These are phyloP conservation scores for Cavia aperea DNA, from an alignment of 2,113 vertebrate genomes.

Conservation along the genomic window DNA sequence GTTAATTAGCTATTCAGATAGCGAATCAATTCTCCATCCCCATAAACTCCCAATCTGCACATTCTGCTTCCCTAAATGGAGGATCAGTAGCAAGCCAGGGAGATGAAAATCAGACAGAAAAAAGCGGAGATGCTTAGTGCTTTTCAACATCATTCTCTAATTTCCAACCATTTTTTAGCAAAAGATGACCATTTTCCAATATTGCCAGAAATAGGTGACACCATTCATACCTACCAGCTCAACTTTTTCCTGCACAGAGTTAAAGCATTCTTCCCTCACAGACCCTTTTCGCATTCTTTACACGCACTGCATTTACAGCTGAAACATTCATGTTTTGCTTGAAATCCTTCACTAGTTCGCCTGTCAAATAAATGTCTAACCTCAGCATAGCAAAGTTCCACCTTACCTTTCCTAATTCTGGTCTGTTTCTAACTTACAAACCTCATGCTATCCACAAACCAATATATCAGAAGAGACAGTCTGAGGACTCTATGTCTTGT, in stretches of 20 bases:
- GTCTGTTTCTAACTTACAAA: not conserved
- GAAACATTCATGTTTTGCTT: not conserved
- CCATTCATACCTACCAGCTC: not conserved
- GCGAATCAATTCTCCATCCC: not conserved
- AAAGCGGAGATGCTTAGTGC: not conserved
- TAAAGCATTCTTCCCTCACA: not conserved
- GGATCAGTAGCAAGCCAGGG: not conserved
- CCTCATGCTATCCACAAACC: not conserved
- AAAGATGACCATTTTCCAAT: not conserved
- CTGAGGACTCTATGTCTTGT: not conserved
- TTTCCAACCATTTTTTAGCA: not conserved
- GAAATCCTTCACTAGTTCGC: not conserved
- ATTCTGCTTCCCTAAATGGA: not conserved
- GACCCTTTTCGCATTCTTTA: not conserved
- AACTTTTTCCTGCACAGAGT: not conserved
- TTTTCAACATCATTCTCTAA: not conserved
- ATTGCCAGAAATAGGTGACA: not conserved
- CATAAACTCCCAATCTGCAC: not conserved
- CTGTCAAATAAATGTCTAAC: not conserved
- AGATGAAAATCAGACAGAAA: not conserved
- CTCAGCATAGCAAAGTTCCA: not conserved
- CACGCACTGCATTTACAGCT: not conserved
- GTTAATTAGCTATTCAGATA: not conserved
- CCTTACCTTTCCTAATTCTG: not conserved
- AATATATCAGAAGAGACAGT: not conserved